phyloP scores from a whole-genome alignment of 2,797 vertebrate species.

The Sebastolobus alascanus region DNA sequence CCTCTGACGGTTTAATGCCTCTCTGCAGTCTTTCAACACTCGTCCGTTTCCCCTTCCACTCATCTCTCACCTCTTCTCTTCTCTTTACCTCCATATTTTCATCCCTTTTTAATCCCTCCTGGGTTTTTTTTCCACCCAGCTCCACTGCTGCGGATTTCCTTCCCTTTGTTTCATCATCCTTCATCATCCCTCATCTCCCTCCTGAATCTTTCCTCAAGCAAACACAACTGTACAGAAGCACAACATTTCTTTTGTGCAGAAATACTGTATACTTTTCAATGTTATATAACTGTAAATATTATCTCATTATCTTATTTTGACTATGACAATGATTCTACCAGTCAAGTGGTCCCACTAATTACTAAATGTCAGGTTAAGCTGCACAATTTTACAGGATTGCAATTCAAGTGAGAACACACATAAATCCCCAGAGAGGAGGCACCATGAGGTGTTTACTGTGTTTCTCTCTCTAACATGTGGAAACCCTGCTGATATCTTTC shows the following conservation, averaged over 20 bases:
- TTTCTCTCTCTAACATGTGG: neutral
- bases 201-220: neutral
- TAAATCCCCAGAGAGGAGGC: neutral
- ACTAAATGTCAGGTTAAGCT: neutral
- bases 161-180: conserved; percentile 27
- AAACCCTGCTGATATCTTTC: neutral
- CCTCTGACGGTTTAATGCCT: conserved; percentile 24
- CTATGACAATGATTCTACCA: no score
- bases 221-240: neutral
- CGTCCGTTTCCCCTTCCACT: conserved; percentile 6
- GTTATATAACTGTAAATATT: neutral
- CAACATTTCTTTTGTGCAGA: neutral
- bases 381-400: neutral
- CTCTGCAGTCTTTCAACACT: conserved; percentile 19
- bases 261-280: neutral
- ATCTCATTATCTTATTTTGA: neutral
- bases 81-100: neutral
- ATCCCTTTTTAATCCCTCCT: neutral
- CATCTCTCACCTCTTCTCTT: conserved; percentile 14
- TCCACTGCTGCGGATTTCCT: conserved; percentile 13
- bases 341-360: neutral
- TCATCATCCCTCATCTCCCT: conserved; percentile 4
- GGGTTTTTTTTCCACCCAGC: neutral
- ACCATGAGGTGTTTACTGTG: neutral
- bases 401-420: neutral